A percentile compares a stretch with the other conserved stretches of the same genome.
These are phyloP conservation scores for Ellobius talpinus DNA, from an alignment of 2,113 vertebrate genomes.

Conservation along the genomic window DNA sequence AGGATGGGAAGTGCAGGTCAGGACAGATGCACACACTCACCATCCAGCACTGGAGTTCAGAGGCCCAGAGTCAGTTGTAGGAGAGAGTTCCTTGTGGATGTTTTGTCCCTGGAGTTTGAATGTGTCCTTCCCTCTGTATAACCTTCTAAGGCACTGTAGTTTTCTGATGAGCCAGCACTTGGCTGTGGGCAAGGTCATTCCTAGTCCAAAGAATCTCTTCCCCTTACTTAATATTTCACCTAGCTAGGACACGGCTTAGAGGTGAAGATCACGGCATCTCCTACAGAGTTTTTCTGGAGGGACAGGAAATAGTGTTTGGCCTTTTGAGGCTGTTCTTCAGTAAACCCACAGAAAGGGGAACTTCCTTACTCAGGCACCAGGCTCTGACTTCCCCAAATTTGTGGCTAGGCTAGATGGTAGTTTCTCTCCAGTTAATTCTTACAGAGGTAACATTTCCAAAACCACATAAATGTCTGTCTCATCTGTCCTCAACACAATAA, in stretches of 20 bases:
- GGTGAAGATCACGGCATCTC: not conserved
- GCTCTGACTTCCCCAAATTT: not conserved
- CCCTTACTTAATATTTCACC: not conserved
- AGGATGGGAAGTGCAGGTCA: not conserved
- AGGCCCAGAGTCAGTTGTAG: not conserved
- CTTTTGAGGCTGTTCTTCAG: no score
- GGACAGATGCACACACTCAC: not conserved
- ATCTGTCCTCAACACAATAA: not conserved
- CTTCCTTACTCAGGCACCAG: not conserved
- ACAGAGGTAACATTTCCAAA: not conserved
- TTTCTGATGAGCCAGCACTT: not conserved
- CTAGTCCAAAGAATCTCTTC: not conserved
- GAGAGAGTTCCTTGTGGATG: not conserved
- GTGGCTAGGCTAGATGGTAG: not conserved
- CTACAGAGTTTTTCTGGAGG: not conserved
- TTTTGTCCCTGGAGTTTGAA: not conserved
- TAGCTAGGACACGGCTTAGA: not conserved
- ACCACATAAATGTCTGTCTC: not conserved
- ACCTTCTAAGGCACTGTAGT: not conserved
- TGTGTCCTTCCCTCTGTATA: not conserved
- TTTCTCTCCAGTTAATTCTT: no score
- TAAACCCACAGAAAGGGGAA: not conserved
- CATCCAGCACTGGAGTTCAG: not conserved
- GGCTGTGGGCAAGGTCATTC: not conserved
- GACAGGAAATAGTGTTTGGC: not conserved